Conservation (phyloP, 2,113 vertebrate genomes). For the Nycticorax nycticorax region DNA sequence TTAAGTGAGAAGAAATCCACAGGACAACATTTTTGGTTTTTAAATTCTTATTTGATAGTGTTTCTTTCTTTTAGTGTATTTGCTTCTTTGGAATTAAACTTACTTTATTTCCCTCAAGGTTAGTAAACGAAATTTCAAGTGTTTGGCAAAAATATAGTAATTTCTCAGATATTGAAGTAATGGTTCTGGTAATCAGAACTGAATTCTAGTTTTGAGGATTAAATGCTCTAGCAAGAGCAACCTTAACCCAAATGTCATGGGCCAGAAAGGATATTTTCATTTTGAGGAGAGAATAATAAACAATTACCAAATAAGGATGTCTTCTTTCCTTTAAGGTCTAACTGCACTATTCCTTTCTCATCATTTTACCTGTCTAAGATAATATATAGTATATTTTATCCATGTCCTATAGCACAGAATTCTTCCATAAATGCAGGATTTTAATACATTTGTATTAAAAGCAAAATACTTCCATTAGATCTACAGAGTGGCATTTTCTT, state of each 20-base stretch:
- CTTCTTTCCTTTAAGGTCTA: neutral
- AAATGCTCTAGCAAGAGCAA: neutral
- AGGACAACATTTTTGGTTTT: neutral
- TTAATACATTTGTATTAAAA: neutral
- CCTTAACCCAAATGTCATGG: neutral
- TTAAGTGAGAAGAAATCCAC: neutral
- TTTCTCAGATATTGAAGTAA: neutral
- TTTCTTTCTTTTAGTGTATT: neutral
- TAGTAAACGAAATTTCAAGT: neutral
- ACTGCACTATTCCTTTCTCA: neutral
- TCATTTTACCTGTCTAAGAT: neutral
- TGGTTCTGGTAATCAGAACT: neutral
- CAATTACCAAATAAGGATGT: neutral
- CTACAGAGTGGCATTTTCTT: neutral
- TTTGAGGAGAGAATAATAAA: neutral
- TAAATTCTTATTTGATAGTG: neutral
- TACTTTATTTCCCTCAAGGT: neutral
- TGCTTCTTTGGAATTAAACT: neutral
- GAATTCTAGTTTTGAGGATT: neutral
- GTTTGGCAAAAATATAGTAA: neutral
- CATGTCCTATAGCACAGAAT: neutral
- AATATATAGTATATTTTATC: neutral
- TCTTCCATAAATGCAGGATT: neutral
- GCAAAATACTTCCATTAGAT: neutral
- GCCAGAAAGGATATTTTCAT: neutral